A percentile compares a stretch with the other conserved stretches of the same genome.
These are phyloP conservation scores for Microctenopoma steveboyesi DNA, from an alignment of 2,797 vertebrate species.

Conservation along the genomic window DNA sequence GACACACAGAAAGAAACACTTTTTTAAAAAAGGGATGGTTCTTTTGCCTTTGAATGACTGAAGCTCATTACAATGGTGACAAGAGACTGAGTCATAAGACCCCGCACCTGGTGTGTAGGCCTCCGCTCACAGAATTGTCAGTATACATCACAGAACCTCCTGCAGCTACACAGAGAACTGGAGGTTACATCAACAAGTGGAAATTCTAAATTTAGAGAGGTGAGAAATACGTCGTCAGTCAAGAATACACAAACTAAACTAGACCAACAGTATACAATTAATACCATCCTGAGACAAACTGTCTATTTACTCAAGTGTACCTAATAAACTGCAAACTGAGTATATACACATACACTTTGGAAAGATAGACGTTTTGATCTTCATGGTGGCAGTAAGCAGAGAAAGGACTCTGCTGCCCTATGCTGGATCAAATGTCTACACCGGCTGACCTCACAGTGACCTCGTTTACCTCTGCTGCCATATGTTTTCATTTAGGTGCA, in stretches of 20 bases:
- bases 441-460: constrained; percentile 56
- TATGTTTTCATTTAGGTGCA: constrained; percentile 64
- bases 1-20: not conserved
- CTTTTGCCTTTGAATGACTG: constrained; percentile 52
- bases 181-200: constrained; percentile 42
- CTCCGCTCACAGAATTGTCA: constrained; percentile 42
- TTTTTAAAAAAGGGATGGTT: constrained; percentile 5
- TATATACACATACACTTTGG: no score
- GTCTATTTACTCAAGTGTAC: not conserved
- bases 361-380: not conserved
- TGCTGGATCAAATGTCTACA: constrained; percentile 40
- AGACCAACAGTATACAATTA: not conserved
- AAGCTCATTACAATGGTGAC: constrained; percentile 58
- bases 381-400: not conserved
- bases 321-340: not conserved
- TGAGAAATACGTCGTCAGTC: constrained; percentile 11
- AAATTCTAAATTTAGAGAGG: constrained; percentile 24
- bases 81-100: constrained; percentile 47
- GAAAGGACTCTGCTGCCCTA: constrained; percentile 26
- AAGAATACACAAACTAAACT: constrained; percentile 12
- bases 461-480: constrained; percentile 43
- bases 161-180: constrained; percentile 58
- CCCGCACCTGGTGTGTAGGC: constrained; percentile 57
- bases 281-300: constrained; percentile 9
- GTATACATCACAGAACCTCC: constrained; percentile 50